Evolutionary conservation across 2,113 vertebrate species (phyloP), one percentile per base, ranked within the genome.

Genomic region (Lamprologus tigripictilis): DNA sequence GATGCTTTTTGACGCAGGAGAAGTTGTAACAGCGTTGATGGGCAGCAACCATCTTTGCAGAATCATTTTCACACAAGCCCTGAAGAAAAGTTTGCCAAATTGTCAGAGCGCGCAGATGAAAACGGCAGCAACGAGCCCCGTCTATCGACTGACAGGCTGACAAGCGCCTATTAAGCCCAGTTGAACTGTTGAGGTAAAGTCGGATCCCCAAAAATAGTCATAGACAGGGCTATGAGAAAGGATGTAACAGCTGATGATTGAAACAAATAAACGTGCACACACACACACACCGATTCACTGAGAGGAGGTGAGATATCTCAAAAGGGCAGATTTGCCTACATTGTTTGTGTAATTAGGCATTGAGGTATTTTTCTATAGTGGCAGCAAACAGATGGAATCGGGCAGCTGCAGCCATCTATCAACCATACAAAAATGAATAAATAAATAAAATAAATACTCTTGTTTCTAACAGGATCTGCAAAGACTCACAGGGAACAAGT

Each of bases 91-190:
- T 86, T 82, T 82, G 14, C 57, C 55, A 54, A 92, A 90, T 88
- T 86, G 86, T 88, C 88, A 90, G 82, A 42, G 61, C 42, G 11
- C 33, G 79, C 81, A 19, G 66, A 89, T 19, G 66, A 76, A 87
- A 88, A 85, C 85, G 45, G 53, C 80, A 81, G 80, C 87, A 86
- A 87, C 80, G 82, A 84, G 82, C 81, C 33, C 58, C 66, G 26
- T 88, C 83, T 76, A 80, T 87, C 78, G 55, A 82, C 89, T 93
- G 93, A 92, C 93, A 55, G 68, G 82, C 79, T 92, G 92, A 94
- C 94, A 93, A 85, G 89, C 33, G 9, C 90, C 89, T 81, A 91
- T 94, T 94, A 93, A 92, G 87, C 81, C 55, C 63, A 13, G 58
- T 23, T 89, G 85, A 92, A 92, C 82, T 83, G 73, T 53, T 86